phyloP scores from a whole-genome alignment of 2,797 vertebrate species.

The Peromyscus melanophrys region DNA sequence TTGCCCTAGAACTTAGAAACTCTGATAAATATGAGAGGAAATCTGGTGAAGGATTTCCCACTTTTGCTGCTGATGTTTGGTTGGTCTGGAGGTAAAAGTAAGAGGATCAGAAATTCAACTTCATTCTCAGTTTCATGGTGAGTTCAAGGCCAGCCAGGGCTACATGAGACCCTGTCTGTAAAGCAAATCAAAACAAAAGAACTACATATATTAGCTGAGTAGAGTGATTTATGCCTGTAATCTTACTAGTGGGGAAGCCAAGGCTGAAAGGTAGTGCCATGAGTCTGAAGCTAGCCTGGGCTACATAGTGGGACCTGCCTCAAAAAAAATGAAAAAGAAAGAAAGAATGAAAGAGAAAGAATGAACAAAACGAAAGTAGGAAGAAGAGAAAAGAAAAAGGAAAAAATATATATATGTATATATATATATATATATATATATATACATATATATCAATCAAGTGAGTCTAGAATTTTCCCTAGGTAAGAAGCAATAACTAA shows the following conservation, averaged over 20 bases:
- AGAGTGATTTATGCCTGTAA: not conserved
- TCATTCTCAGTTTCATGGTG: not conserved
- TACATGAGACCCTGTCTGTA: not conserved
- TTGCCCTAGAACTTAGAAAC: not conserved
- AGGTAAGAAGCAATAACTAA: not conserved
- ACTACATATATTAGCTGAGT: not conserved
- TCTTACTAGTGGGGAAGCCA: not conserved
- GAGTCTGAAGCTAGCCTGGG: not conserved
- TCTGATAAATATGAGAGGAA: not conserved
- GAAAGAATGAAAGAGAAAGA: not conserved
- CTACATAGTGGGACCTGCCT: not conserved
- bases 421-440: not conserved
- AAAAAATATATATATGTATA: too few relatives aligned
- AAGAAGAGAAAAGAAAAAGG: not conserved
- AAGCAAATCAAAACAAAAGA: not conserved
- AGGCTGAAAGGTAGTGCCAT: not conserved
- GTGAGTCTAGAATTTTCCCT: constrained; percentile 1
- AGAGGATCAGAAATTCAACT: not conserved
- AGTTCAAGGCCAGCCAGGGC: not conserved
- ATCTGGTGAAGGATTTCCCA: not conserved
- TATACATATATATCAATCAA: not conserved
- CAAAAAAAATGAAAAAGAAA: not conserved
- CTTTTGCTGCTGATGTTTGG: not conserved
- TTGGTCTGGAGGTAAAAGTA: not conserved
- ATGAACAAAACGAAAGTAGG: not conserved